A percentile compares a stretch with the other conserved stretches of the same genome.
phyloP scores from a whole-genome alignment of 2,797 vertebrate species.

The Syngnathus rostellatus region DNA sequence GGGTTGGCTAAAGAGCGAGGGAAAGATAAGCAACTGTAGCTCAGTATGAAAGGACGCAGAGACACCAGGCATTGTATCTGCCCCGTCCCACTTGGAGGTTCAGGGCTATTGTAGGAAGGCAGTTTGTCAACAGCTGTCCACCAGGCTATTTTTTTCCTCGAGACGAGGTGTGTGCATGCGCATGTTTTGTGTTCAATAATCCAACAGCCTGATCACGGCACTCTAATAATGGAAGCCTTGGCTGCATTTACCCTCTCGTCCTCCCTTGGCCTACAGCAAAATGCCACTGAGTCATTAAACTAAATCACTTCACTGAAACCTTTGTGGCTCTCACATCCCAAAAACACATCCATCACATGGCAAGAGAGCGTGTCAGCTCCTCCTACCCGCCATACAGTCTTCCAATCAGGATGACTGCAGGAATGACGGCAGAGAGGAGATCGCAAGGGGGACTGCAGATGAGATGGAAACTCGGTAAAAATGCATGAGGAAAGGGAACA shows the following conservation, averaged over 20 bases:
- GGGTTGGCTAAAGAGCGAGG: conserved; percentile 8
- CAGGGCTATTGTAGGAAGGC: conserved; percentile 30
- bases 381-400: neutral
- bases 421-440: neutral
- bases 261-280: conserved; percentile 25
- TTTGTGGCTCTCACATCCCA: neutral
- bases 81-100: conserved; percentile 31
- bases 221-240: conserved; percentile 30
- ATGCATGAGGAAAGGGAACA: neutral
- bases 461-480: conserved; percentile 4
- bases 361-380: neutral
- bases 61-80: conserved; percentile 17
- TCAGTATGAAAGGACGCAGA: conserved; percentile 28
- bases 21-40: conserved; percentile 29
- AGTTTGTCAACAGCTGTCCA: conserved; percentile 52
- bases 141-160: conserved; percentile 33
- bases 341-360: conserved; percentile 7
- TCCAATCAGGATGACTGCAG: neutral
- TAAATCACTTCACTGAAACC: conserved; percentile 37
- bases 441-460: conserved; percentile 2
- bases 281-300: conserved; percentile 52
- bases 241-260: conserved; percentile 15
- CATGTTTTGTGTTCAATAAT: conserved; percentile 6
- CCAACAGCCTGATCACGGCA: conserved; percentile 15
- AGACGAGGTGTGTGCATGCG: conserved; percentile 6